These are phyloP conservation scores for Holothuria scabra DNA, from an alignment of 53 echinoderm and acorn worm genomes.

Conservation along the genomic window DNA sequence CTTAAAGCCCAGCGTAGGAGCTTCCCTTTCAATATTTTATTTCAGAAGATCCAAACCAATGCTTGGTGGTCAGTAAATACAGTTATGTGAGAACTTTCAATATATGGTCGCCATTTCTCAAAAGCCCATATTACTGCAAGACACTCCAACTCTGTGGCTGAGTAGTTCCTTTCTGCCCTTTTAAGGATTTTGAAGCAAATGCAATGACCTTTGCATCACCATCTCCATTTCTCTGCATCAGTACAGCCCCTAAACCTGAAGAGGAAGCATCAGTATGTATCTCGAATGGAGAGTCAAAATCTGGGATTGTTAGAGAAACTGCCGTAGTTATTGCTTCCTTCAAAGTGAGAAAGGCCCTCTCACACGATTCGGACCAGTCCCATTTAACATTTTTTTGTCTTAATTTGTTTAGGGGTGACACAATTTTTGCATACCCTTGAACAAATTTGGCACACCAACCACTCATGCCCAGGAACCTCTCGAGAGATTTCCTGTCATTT, in stretches of 20 bases:
- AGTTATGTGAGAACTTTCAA: conserved; percentile 21
- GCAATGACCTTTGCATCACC: conserved; percentile 42
- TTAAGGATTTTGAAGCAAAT: conserved; percentile 56
- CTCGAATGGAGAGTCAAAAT: not conserved
- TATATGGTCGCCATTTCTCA: conserved; percentile 48
- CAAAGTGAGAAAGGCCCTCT: no score
- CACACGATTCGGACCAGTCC: conserved; percentile 46
- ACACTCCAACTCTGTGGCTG: conserved; percentile 54
- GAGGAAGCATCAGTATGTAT: conserved; percentile 1
- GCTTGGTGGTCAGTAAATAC: conserved; percentile 13
- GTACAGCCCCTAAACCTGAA: not conserved
- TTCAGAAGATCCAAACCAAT: no score
- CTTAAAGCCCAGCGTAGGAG: conserved; percentile 53
- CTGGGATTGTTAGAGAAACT: no score
- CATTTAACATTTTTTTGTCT: conserved; percentile 38
- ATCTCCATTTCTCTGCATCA: not conserved
- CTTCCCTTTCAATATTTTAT: conserved; percentile 35
- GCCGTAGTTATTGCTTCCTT: not conserved
- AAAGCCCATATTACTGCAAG: conserved; percentile 59
- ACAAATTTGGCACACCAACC: conserved; percentile 57
- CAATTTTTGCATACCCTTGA: conserved; percentile 29
- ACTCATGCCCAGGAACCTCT: conserved; percentile 51
- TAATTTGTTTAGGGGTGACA: no score
- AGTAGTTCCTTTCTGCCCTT: conserved; percentile 57
- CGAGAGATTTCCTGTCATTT: conserved; percentile 22